These are phyloP conservation scores for Cichlasoma orientale DNA, from an alignment of 2,797 vertebrate species.

Conservation along the genomic window DNA sequence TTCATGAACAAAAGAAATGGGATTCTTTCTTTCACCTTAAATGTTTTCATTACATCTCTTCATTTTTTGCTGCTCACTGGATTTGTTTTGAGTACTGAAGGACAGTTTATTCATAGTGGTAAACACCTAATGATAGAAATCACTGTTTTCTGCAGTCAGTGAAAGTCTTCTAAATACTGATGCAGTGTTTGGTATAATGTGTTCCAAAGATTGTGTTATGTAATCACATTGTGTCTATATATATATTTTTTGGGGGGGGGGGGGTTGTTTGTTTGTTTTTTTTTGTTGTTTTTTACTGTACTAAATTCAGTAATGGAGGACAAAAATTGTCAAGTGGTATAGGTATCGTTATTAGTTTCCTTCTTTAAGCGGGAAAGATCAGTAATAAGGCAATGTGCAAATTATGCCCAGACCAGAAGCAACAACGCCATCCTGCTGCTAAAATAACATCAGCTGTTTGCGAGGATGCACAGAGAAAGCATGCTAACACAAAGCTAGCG, in stretches of 20 bases:
- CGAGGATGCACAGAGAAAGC: not conserved
- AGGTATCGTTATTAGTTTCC: too few species aligned
- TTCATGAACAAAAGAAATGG: slow-evolving; percentile 32
- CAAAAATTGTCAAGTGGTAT: too few species aligned
- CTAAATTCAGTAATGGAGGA: too few species aligned
- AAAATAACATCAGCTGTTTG: not conserved
- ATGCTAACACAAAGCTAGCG: not conserved
- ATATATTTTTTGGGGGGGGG: not conserved
- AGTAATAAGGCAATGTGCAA: not conserved
- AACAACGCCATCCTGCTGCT: not conserved
- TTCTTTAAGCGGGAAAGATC: not conserved
- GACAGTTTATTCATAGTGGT: not conserved
- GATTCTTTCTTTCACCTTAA: slow-evolving; percentile 44
- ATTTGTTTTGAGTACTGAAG: slow-evolving; percentile 7
- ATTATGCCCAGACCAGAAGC: not conserved
- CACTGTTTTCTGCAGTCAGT: not conserved
- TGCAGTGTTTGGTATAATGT: not conserved
- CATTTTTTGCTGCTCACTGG: not conserved
- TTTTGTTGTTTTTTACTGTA: too few species aligned
- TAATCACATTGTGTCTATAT: not conserved
- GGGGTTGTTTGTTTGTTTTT: too few species aligned
- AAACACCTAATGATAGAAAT: not conserved
- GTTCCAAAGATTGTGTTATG: too few species aligned
- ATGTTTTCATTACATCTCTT: slow-evolving; percentile 13
- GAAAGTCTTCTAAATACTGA: not conserved